Evolutionary conservation across 2,888 invertebrate genomes (phyloP).

Genomic region (Chesias legatella): DNA sequence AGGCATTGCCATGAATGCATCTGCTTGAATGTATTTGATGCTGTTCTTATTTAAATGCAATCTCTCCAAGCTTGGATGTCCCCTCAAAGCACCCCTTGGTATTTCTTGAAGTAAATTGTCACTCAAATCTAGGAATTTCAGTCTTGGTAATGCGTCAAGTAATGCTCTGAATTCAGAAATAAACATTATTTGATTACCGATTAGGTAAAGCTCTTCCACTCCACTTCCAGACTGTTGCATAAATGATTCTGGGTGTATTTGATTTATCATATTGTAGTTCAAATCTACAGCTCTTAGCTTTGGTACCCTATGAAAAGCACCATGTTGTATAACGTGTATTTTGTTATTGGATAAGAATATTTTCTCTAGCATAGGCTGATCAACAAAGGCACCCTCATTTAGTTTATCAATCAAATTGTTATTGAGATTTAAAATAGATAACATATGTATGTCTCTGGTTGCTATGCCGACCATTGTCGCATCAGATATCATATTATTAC

Average conservation of each 20-base stretch:
- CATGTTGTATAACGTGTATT: constrained; percentile 87
- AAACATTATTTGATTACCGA: constrained; percentile 88
- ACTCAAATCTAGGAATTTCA: constrained; percentile 89
- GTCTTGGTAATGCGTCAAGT: constrained; percentile 87
- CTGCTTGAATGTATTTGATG: constrained; percentile 86
- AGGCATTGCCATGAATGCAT: constrained; percentile 91
- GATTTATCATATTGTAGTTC: constrained; percentile 87
- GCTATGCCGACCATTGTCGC: constrained; percentile 91
- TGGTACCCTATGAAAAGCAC: constrained; percentile 90
- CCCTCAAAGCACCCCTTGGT: constrained; percentile 88
- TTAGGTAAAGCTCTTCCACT: constrained; percentile 88
- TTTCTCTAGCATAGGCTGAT: constrained; percentile 85
- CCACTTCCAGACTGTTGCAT: constrained; percentile 86
- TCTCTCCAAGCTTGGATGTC: constrained; percentile 89
- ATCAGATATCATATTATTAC: constrained; percentile 87
- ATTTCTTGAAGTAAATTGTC: constrained; percentile 88
- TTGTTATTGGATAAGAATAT: constrained; percentile 86
- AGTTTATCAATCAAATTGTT: constrained; percentile 86
- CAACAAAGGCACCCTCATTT: constrained; percentile 89
- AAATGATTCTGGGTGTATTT: constrained; percentile 91
- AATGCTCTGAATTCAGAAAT: constrained; percentile 87
- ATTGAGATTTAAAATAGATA: constrained; percentile 86
- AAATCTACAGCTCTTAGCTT: constrained; percentile 86
- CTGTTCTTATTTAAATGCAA: constrained; percentile 90
- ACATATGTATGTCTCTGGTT: constrained; percentile 86